Conservation (phyloP, 2,113 vertebrate genomes). For the Hystrix brachyura region DNA sequence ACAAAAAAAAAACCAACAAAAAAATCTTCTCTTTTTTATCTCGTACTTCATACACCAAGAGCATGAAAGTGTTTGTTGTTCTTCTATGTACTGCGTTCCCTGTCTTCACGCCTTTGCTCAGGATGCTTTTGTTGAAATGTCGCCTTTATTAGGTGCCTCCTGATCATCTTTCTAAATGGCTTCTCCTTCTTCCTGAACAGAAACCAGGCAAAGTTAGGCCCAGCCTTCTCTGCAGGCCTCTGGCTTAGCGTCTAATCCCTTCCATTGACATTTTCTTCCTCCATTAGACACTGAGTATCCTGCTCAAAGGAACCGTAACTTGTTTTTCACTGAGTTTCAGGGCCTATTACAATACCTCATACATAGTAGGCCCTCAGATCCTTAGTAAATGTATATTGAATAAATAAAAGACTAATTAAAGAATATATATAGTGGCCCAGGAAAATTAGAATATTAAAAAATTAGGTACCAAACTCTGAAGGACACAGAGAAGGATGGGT, state of each 20-base stretch:
- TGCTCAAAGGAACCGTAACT: background rate
- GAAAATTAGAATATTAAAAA: background rate
- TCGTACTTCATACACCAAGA: background rate
- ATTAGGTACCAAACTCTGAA: background rate
- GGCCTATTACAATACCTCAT: background rate
- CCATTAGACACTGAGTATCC: background rate
- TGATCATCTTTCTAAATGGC: background rate
- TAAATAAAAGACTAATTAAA: slow-evolving; percentile 23
- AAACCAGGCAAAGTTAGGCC: background rate
- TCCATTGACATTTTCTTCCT: background rate
- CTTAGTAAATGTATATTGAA: background rate
- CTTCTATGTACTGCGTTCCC: background rate
- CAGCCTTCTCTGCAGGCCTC: background rate
- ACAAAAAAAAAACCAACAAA: background rate
- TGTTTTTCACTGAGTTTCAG: background rate
- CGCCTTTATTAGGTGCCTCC: background rate
- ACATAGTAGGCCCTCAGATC: background rate
- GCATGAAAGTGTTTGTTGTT: background rate
- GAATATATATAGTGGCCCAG: background rate
- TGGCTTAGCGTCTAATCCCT: background rate
- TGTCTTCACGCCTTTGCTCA: background rate
- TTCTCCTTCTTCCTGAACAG: background rate
- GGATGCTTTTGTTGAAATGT: background rate
- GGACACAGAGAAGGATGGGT: background rate
- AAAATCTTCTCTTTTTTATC: background rate